Percentiles rank a stretch among this genome's conserved stretches.
Evolutionary conservation across 2,888 invertebrate species (phyloP).

Genomic region (Lasioglossum oenotherae): DNA sequence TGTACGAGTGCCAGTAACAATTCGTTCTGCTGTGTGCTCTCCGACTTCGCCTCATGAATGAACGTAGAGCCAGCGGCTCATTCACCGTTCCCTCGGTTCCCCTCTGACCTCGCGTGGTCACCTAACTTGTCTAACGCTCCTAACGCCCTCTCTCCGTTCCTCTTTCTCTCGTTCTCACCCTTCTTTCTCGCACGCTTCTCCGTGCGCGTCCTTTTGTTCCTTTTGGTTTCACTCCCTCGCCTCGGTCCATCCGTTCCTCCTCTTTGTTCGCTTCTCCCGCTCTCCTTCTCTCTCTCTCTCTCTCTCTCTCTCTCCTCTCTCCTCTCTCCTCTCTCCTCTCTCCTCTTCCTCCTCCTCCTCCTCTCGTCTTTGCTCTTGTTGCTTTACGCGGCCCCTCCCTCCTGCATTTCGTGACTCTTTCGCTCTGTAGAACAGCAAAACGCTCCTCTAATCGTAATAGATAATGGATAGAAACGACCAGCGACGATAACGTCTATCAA

Average conservation of each 20-base stretch:
- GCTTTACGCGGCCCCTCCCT: neutral
- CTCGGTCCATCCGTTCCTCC: conserved; percentile 29
- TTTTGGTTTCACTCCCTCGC: conserved; percentile 47
- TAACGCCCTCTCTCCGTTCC: conserved; percentile 14
- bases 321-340: neutral
- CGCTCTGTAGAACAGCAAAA: neutral
- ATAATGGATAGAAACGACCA: conserved; percentile 2
- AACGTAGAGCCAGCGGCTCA: conserved; percentile 75
- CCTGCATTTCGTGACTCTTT: neutral
- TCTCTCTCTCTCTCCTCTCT: neutral
- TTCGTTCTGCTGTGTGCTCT: conserved; percentile 64
- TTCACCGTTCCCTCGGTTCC: conserved; percentile 34
- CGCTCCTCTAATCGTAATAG: conserved; percentile 3
- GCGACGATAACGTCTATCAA: neutral
- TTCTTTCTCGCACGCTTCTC: conserved; percentile 25
- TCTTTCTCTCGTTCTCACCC: conserved; percentile 28
- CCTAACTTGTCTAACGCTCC: conserved; percentile 53
- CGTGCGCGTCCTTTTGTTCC: neutral
- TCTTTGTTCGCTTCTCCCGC: conserved; percentile 9
- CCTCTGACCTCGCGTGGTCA: conserved; percentile 43
- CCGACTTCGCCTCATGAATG: conserved; percentile 76
- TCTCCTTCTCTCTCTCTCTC: neutral
- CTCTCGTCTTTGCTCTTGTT: neutral
- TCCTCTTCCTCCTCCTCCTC: neutral
- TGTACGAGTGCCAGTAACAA: conserved; percentile 65